These are phyloP conservation scores for Suricata suricatta DNA, from an alignment of 2,113 vertebrate species.

Conservation along the genomic window DNA sequence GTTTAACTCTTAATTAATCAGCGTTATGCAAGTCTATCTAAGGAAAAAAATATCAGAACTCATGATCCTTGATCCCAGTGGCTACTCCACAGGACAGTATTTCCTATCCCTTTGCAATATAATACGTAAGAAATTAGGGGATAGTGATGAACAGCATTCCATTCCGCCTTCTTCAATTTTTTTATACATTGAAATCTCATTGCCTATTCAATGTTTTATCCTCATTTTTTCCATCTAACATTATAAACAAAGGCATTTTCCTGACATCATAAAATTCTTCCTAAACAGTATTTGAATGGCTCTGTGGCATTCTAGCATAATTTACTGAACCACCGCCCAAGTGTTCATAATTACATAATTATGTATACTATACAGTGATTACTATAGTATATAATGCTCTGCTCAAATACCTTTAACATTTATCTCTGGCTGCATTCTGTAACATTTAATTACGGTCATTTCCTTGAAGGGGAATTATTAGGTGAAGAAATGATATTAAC, in stretches of 20 bases:
- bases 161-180: not conserved
- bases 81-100: not conserved
- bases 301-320: not conserved
- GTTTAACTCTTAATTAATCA: not conserved
- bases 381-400: not conserved
- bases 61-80: not conserved
- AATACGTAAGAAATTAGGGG: not conserved
- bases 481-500: not conserved
- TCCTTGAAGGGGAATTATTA: slow-evolving; percentile 16
- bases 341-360: not conserved
- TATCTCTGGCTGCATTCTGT: not conserved
- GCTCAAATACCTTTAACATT: slow-evolving; percentile 27
- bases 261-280: not conserved
- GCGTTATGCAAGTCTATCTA: not conserved
- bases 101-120: not conserved
- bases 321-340: not conserved
- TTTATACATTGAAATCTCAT: slow-evolving; percentile 5
- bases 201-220: not conserved
- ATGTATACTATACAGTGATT: not conserved
- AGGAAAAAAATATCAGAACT: not conserved
- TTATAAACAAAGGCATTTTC: slow-evolving; percentile 24
- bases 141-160: not conserved
- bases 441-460: not conserved
- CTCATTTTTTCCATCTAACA: not conserved
- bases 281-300: not conserved